Base-by-base conservation (phyloP, 2,113 vertebrate species). In the Xiphorhynchus elegans region DNA sequence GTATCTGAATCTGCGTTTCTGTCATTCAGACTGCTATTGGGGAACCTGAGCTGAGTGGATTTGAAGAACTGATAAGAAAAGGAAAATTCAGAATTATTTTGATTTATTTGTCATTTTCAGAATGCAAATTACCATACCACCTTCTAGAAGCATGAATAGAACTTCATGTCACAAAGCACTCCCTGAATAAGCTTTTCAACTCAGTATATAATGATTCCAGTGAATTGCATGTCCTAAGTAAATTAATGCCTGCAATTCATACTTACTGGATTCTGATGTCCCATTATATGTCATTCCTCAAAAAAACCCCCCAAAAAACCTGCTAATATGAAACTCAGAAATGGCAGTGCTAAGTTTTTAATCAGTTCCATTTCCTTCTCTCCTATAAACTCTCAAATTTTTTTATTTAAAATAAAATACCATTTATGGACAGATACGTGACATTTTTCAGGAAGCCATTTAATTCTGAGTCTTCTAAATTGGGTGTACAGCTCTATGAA, bases 341-440 rank as follows among this genome's bases (percentile, higher is more conserved):
- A 97, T 93, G 81, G 14, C 50, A 91, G 10, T 66, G 42, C 29
- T 96, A 76, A 93, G 59, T 96, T 96, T 96, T 94, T 92, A 96
- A 97, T 96, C 91, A 97, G 83, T 94, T 97, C 75, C 70, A 77
- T 96, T 97, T 96, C 85, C 74, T 97, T 95, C 82, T 86, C 17
- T 94, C 89, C 85, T 91, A 91, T 63, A 88, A 96, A 94, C 82
- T 94, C 90, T 90, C 42, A 72, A 49, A 23, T 2, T 31, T 80
- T 92, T 94, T 95, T 87, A 81, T 95, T 95, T 97, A 80, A 96
- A 93, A 93, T 93, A 96, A 97, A 97, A 95, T 95, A n/a, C 6
- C 19, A 64, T 60, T 72, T 60, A 69, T n/a, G 28, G 69, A 37
- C 52, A 82, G 60, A 85, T 58, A 40, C 11, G 75, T 68, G 44